Conservation (phyloP, 2,113 vertebrate species). For the Lasiurus cinereus region DNA sequence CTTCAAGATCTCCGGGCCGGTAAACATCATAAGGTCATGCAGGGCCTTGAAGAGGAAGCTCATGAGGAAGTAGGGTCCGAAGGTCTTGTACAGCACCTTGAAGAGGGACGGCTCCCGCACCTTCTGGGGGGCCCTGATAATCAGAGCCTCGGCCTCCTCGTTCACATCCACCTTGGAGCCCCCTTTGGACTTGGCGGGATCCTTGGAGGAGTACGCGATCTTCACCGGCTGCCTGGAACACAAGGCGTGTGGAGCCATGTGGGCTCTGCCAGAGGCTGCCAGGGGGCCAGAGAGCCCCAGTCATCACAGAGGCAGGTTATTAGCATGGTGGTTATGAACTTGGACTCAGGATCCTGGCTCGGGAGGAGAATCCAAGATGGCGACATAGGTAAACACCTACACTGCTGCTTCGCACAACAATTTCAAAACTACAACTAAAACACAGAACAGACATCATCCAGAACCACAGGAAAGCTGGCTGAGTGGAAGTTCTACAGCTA, state of each 20-base stretch:
- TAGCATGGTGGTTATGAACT: accelerated
- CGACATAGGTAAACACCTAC: too few relatives aligned
- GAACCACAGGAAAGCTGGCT: too few relatives aligned
- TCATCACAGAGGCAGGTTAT: accelerated
- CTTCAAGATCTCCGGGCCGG: constrained; percentile 94
- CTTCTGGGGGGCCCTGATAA: constrained; percentile 88
- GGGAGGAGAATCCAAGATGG: too few relatives aligned
- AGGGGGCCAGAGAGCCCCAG: background rate
- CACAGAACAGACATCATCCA: too few relatives aligned
- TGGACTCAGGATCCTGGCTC: background rate
- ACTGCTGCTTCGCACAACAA: too few relatives aligned
- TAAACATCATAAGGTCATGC: constrained; percentile 97
- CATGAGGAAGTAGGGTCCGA: constrained; percentile 97
- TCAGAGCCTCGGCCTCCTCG: constrained; percentile 94
- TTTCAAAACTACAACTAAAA: too few relatives aligned
- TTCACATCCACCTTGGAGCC: constrained; percentile 82
- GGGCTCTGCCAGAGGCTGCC: accelerated
- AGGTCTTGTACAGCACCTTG: constrained; percentile 94
- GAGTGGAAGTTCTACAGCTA: too few relatives aligned
- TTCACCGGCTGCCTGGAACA: constrained; percentile 83
- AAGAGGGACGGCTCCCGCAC: constrained; percentile 92
- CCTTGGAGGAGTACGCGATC: constrained; percentile 89
- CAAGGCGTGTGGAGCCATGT: background rate
- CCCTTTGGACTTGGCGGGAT: constrained; percentile 65
- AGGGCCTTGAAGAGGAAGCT: constrained; percentile 95